Base-by-base conservation (phyloP, 1,140 invertebrate species). In the Drosophila bocqueti region DNA sequence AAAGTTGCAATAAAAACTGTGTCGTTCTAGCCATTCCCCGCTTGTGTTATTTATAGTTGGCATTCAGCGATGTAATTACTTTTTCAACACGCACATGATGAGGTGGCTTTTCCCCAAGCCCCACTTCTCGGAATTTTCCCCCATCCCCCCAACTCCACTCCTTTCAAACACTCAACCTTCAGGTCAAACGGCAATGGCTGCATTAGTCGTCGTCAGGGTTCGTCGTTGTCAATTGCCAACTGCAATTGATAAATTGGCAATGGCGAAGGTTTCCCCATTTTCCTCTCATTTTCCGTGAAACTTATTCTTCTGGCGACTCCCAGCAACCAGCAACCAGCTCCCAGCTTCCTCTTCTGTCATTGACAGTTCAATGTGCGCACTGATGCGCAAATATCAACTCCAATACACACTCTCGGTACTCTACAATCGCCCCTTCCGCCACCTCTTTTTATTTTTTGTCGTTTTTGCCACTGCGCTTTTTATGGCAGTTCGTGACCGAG, bases 311-410 rank as follows among this genome's bases (percentile, higher is more conserved):
- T 45, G 54, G 38, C 18, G 45, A 26, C 36, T 40, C 34, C 29
- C 24, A 26, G 24, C 15, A 2, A 2, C 47, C 15, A 5, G 15
- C 24, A 5, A 11, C 15, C 24, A 38, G 34, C 11, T 13, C 4
- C 40, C 43, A 34, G 43, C 36, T 34, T 46, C 61, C 47, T 36
- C 38, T 63, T 42, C 60, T 85, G 85, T 59, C 81, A 91, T 83
- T 85, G 89, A 91, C 89, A 91, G 84, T 83, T 84, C 85, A 91
- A 91, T 91, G 90, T 85, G 90, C 79, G 67, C 89, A 89, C 65
- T 90, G 89, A 91, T 92, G 90, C 85, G 79, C 79, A 82, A 91
- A 90, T 85, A 85, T 91, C 81, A 91, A 89, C 81, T 85, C 50
- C 84, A 89, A 90, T 89, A 89, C 84, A 89, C 77, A 83, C 65